Conservation (phyloP, 2,888 invertebrate species). For the Dilophus febrilis region DNA sequence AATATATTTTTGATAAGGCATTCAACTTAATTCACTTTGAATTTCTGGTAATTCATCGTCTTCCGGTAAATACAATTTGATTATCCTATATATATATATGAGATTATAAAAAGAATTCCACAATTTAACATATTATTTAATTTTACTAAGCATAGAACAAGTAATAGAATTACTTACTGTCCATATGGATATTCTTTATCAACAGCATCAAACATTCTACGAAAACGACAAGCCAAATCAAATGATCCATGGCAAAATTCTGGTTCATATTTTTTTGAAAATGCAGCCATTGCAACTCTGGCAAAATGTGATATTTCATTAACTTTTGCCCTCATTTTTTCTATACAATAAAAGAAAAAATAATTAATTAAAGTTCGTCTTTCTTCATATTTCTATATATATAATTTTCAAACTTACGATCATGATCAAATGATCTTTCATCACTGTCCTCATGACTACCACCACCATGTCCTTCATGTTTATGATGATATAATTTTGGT, state of each 20-base stretch:
- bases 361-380: too few relatives aligned
- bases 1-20: too few relatives aligned
- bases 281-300: constrained; percentile 32
- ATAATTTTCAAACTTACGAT: background rate
- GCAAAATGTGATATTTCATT: constrained; percentile 33
- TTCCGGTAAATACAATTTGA: too few relatives aligned
- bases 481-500: constrained; percentile 38
- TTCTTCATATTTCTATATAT: too few relatives aligned
- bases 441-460: constrained; percentile 17
- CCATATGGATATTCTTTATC: constrained; percentile 35
- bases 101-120: too few relatives aligned
- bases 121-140: too few relatives aligned
- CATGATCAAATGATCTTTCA: background rate
- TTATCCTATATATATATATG: too few relatives aligned
- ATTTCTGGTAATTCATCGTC: too few relatives aligned
- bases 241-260: constrained; percentile 21
- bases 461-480: constrained; percentile 21
- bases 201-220: constrained; percentile 32
- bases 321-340: constrained; percentile 17
- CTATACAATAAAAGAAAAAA: too few relatives aligned
- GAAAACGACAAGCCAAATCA: constrained; percentile 31
- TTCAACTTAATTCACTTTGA: too few relatives aligned
- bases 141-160: too few relatives aligned
- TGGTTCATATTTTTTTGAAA: constrained; percentile 26
- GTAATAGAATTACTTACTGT: constrained; percentile 29